phyloP scores from a whole-genome alignment of 2,888 invertebrate genomes.

The Cybosia mesomella region DNA sequence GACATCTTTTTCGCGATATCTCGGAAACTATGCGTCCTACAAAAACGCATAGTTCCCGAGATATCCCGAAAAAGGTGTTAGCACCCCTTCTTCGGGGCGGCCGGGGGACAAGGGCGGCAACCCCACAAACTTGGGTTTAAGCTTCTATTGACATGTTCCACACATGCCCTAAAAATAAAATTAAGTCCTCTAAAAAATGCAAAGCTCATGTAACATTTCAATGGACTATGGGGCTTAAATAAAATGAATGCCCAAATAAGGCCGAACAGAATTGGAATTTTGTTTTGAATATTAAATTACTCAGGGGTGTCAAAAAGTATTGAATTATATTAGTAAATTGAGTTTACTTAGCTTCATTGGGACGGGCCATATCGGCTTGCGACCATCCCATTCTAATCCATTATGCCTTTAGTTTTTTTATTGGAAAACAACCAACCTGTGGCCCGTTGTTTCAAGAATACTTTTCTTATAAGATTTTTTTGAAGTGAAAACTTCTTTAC shows the following conservation, averaged over 20 bases:
- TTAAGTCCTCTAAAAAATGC: no score
- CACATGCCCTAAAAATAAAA: no score
- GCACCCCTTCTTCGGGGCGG: no score
- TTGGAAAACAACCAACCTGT: conserved; percentile 31
- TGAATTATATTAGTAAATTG: conserved; percentile 44
- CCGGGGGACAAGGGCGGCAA: no score
- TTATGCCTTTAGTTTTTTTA: conserved; percentile 40
- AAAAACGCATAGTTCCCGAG: no score
- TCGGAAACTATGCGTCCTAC: no score
- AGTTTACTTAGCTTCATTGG: conserved; percentile 38
- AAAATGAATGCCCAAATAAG: conserved; percentile 2
- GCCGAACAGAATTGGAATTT: conserved; percentile 14
- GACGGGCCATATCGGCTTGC: conserved; percentile 24
- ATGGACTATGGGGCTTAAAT: background rate
- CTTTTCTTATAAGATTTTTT: conserved; percentile 25
- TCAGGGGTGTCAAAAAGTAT: conserved; percentile 34
- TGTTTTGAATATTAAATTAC: conserved; percentile 29
- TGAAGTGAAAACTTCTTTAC: no score
- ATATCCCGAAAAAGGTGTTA: no score
- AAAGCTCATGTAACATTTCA: no score
- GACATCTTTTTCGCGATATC: no score
- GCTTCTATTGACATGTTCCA: no score
- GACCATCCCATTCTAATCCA: conserved; percentile 37
- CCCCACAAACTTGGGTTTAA: no score
- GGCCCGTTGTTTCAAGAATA: conserved; percentile 20